phyloP scores from a whole-genome alignment of 2,113 vertebrate genomes.

The Toxotes jaculatrix region DNA sequence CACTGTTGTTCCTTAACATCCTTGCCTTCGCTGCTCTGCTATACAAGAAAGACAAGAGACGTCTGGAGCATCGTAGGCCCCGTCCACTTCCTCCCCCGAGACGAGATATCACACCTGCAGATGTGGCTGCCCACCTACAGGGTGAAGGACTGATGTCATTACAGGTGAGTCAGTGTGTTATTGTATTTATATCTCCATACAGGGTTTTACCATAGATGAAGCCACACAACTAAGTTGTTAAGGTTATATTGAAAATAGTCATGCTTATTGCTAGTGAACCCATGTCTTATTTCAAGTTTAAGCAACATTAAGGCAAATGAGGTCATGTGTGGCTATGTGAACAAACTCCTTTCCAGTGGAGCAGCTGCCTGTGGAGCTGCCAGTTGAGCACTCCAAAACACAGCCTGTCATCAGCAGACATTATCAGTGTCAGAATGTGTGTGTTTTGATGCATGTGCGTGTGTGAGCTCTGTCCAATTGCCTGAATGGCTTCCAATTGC shows the following conservation, averaged over 20 bases:
- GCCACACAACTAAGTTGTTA: background rate
- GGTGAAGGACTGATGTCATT: constrained; percentile 95
- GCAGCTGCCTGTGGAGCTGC: constrained; percentile 60
- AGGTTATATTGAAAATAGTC: background rate
- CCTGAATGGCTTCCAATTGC: constrained; percentile 57
- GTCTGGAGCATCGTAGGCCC: constrained; percentile 86
- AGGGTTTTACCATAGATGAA: background rate
- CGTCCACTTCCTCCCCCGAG: constrained; percentile 91
- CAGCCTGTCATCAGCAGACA: constrained; percentile 56
- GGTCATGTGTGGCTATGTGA: constrained; percentile 24
- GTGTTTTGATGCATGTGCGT: constrained; percentile 43
- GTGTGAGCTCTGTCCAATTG: constrained; percentile 42
- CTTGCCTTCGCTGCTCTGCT: constrained; percentile 95
- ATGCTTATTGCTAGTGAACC: background rate
- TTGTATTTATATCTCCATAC: background rate
- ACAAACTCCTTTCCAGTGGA: constrained; percentile 30
- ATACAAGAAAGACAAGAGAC: constrained; percentile 97
- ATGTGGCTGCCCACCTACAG: constrained; percentile 91
- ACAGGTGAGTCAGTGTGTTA: constrained; percentile 80
- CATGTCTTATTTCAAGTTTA: background rate
- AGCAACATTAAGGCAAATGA: constrained; percentile 22
- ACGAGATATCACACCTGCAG: constrained; percentile 88
- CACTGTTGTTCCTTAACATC: constrained; percentile 95
- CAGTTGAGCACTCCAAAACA: constrained; percentile 55
- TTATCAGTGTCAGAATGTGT: constrained; percentile 41